Conservation (phyloP, 2,888 invertebrate species). For the Tipula vernalis region DNA sequence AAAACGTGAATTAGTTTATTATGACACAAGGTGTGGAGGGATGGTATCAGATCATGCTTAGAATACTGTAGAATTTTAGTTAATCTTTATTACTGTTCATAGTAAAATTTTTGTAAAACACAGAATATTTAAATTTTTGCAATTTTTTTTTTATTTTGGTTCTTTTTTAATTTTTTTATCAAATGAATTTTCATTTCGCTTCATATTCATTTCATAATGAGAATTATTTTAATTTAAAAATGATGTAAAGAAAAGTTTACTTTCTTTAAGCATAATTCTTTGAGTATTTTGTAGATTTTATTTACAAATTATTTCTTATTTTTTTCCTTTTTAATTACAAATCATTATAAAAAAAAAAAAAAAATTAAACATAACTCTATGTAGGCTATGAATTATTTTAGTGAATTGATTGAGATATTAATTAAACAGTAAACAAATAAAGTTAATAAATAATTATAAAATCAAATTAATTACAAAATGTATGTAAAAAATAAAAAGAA, state of each 20-base stretch:
- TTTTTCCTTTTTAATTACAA: not conserved
- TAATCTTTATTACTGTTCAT: not conserved
- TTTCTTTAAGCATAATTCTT: not conserved
- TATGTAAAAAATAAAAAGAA: not conserved
- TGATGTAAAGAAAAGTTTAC: not conserved
- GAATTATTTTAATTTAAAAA: not conserved
- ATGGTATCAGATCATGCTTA: not conserved
- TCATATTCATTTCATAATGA: not conserved
- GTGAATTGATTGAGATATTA: not conserved
- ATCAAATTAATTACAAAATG: not conserved
- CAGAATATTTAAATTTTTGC: not conserved
- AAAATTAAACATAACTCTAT: not conserved
- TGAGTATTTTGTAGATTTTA: conserved; percentile 4
- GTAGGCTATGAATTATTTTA: conserved; percentile 9
- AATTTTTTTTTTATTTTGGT: not conserved
- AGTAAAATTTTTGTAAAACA: not conserved
- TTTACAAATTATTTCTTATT: not conserved
- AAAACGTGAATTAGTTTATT: not conserved
- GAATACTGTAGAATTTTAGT: not conserved
- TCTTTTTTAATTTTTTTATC: not conserved
- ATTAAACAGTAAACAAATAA: not conserved
- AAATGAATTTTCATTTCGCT: not conserved
- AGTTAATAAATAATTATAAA: not conserved
- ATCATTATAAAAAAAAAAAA: not conserved
- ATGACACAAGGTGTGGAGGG: not conserved